Base-by-base conservation (phyloP, 2,797 vertebrate species). In the Aselliscus stoliczkanus region DNA sequence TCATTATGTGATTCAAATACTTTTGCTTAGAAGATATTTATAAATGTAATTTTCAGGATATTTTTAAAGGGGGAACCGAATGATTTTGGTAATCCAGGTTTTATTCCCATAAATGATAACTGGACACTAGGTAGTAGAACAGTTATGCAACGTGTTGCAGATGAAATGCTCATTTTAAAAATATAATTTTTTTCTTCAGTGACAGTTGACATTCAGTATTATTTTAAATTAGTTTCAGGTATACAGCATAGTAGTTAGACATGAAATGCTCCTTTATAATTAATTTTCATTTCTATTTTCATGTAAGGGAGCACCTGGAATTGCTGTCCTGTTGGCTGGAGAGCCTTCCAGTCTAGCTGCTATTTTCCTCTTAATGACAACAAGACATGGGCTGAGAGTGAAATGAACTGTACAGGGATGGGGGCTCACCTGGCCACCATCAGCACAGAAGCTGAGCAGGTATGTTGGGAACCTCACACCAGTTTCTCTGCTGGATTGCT, bases 281-380 rank as follows among this genome's bases (percentile, higher is more conserved):
- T 84, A 47, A 93, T 56, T 88, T 88, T 64, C 14, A 23, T 75
- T 90, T 75, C 5, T 4, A 62, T 93, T 86, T 93, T 90, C 47
- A 60, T 72, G 8, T 2, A 4, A 94, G 96, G 52, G 2, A 75
- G 9, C 77, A 42, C 25, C 34, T 91, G 95, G 94, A 93, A 21
- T 64, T 97, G 97, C 34, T 97, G 97, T 65, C 95, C 97, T 67
- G n/a, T n/a, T 20, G 83, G 60, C 65, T 97, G 96, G 97, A 83
- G 29, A 65, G 54, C 47, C 34, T 97, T 96, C 47, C 93, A 88
- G 79, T 95, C 79, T 70, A 76, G 72, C 20, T 97, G 97, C 56
- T 97, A 95, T 34, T 11, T 96, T 34, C 64, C 83, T 72, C 18
- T 97, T 23, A 54, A 79, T 69, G 88, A 95, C 91, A 96, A 70